phyloP scores from a whole-genome alignment of 2,797 vertebrate genomes.

The Poecilia picta region DNA sequence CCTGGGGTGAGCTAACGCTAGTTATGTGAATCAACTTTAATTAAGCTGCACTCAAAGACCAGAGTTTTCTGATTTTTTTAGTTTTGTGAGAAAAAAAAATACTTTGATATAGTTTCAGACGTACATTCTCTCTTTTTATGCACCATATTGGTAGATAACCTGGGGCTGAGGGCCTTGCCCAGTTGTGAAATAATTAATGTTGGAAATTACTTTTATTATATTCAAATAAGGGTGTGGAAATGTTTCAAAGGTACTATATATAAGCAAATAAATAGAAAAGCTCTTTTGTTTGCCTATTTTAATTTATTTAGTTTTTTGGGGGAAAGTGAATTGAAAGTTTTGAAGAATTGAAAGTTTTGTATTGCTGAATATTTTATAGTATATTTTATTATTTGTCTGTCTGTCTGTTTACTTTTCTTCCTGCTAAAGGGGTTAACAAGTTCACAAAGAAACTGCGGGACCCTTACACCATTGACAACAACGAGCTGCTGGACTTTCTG shows the following conservation, averaged over 20 bases:
- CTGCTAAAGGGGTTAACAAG: constrained; percentile 92
- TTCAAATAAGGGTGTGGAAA: background rate
- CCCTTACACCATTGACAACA: constrained; percentile 96
- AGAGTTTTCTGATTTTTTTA: constrained; percentile 4
- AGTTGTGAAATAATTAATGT: background rate
- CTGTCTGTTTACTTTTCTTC: constrained; percentile 14
- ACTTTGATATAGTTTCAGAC: background rate
- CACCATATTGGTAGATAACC: background rate
- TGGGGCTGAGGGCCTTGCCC: background rate
- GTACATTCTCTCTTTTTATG: background rate
- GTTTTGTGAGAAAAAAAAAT: background rate
- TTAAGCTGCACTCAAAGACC: background rate
- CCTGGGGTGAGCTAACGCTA: constrained; percentile 91
- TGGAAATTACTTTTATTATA: background rate
- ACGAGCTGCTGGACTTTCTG: constrained; percentile 96
- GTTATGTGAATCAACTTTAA: background rate
- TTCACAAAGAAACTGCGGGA: constrained; percentile 98
- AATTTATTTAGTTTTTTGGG: too few species aligned
- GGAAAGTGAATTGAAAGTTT: rapidly evolving
- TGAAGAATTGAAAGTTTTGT: background rate
- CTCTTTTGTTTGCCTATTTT: too few species aligned
- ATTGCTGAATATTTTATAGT: background rate
- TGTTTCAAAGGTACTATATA: background rate
- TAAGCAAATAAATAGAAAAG: too few species aligned
- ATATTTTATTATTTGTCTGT: background rate